Percentiles rank a stretch among this genome's conserved stretches.
phyloP scores from a whole-genome alignment of 2,888 invertebrate genomes.

The Sminthurinus aureus region DNA sequence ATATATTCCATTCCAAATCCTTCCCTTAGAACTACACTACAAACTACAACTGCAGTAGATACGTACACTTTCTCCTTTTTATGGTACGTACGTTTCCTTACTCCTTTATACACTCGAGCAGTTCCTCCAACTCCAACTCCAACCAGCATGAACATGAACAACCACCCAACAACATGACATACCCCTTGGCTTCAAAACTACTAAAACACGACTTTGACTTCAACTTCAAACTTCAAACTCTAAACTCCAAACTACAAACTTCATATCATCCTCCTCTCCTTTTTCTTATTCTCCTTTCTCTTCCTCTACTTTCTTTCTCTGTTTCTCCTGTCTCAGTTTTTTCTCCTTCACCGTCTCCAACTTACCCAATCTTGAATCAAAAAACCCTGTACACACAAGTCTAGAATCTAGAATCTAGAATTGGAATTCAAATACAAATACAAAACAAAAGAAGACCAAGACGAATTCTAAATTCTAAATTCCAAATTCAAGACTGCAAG shows the following conservation, averaged over 20 bases:
- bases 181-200: constrained; percentile 38
- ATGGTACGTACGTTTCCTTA: too few species aligned
- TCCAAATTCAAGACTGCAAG: not conserved
- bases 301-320: not conserved
- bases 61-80: too few species aligned
- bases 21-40: not conserved
- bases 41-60: too few species aligned
- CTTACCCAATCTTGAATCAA: not conserved
- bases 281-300: not conserved
- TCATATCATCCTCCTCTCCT: constrained; percentile 5
- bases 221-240: constrained; percentile 6
- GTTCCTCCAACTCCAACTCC: constrained; percentile 15
- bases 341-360: not conserved
- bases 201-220: constrained; percentile 35
- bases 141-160: constrained; percentile 33
- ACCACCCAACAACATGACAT: constrained; percentile 15
- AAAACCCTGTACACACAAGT: not conserved
- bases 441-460: too few species aligned
- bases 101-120: not conserved
- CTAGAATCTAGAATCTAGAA: not conserved
- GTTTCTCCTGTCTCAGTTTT: not conserved
- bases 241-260: constrained; percentile 5
- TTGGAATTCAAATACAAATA: too few species aligned
- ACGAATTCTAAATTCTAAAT: too few species aligned
- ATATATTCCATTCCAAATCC: constrained; percentile 10